Evolutionary conservation across 2,113 vertebrate genomes (phyloP), one percentile per base, ranked within the genome.

Genomic region (Gopherus flavomarginatus): DNA sequence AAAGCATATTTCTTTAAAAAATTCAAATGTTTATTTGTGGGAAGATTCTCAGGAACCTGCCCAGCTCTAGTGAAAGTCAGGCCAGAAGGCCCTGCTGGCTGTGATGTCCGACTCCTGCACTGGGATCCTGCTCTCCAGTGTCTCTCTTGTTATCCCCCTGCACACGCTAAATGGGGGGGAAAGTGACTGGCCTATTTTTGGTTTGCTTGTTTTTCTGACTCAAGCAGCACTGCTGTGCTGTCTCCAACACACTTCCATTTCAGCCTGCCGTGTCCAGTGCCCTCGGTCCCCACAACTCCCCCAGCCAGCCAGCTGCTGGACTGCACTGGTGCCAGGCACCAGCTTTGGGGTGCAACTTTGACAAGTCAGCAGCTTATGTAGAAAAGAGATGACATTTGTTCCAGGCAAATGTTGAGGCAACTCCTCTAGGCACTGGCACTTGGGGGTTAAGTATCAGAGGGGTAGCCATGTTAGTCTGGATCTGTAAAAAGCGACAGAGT

Each of bases 121-220:
- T 42, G 42, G 42, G 7, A 11, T 4, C 50, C 42, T 42, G 11
- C 5, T 10, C 49, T 59, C 54, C 4, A 11, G 24, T 56, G 56
- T 0, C 2, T 0, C 4, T 24, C 81, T 21, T 21, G 3, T 19
- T 1, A 16, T 31, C 44, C 8, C 35, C 3, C 59, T 11, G 8
- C 9, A 0, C 69, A 21, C 22, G 59, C 59, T 62, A 62, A 62
- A 72, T 4, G 53, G 21, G 21, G 6, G 17, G 53, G 19, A 8
- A 3, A 24, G 54, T 56, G 54, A 53, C 17, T 6, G 13, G 35
- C 62, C 62, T 65, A 16, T 65, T 69, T 69, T 24, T 42, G 42
- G 24, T 24, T 57, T 27, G 24, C 22, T 27, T 59, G 11, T 59
- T 42, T 52, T 1, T 6, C 77, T 49, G 50, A 13, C 81, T 52